Evolutionary conservation across 1,140 invertebrate species (phyloP).

Genomic region (Diabrotica undecimpunctata): DNA sequence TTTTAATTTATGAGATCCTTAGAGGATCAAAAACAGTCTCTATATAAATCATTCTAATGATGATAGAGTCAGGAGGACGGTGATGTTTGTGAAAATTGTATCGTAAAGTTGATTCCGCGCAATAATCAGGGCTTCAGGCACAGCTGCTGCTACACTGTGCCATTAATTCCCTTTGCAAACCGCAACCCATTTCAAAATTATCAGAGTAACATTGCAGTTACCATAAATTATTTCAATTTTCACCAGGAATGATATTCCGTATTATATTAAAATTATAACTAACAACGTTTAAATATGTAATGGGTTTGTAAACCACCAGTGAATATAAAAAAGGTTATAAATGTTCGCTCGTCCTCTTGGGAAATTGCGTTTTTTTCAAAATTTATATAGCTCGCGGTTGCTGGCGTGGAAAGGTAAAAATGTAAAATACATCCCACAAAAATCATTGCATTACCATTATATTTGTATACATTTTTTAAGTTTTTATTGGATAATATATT

Average conservation of each 20-base stretch:
- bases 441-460: no score
- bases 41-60: not conserved
- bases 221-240: not conserved
- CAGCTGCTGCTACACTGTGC: not conserved
- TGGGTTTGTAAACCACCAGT: not conserved
- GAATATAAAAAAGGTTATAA: not conserved
- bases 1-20: not conserved
- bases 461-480: no score
- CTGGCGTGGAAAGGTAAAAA: no score
- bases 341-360: no score
- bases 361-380: no score
- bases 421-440: no score
- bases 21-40: not conserved
- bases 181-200: constrained; percentile 2
- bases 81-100: constrained; percentile 2
- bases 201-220: not conserved
- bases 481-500: no score
- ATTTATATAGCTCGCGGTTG: no score
- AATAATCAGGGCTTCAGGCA: not conserved
- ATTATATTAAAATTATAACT: not conserved
- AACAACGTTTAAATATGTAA: not conserved
- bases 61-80: not conserved
- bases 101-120: constrained; percentile 1
- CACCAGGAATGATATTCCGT: no score
- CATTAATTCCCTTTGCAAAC: not conserved